Base-by-base conservation (phyloP, 2,797 vertebrate genomes). In the Amblyopsis hoosieri region DNA sequence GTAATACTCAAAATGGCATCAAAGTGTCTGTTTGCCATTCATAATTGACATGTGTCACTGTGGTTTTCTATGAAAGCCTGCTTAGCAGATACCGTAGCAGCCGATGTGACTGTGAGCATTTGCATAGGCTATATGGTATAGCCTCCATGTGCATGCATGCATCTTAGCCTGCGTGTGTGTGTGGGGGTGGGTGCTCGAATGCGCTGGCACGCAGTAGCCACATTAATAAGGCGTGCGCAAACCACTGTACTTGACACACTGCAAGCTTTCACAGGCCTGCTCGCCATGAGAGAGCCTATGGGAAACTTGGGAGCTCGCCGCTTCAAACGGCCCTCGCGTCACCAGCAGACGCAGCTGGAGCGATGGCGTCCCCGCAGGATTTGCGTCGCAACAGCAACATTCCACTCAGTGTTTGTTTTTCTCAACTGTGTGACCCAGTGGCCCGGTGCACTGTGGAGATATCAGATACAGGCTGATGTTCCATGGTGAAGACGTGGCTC, bases 381-480 rank as follows among this genome's bases (percentile, higher is more conserved):
- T 15, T 3, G 42, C 14, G 6, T 45, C 47, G 47, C 15, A 55
- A 45, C 45, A 50, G 52, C 12, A 12, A 23, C 33, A 37, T 48
- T 45, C 7, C 12, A 11, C 51, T 33, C 17, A 51, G 42, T 14
- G 57, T 66, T 57, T 62, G 46, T 60, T 67, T 67, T 69, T 23
- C 46, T 54, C 49, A 49, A 29, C 23, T 29, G 23, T 29, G 23
- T 29, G 23, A 29, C 23, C 23, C 23, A 29, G 23, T 29, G 23
- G 23, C 23, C 23, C 23, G 23, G 23, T 29, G 3, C 23, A 29
- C 23, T 0, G 46, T 29, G 10, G 50, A 64, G 69, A 60, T 2
- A 60, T 57, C 49, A 46, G 62, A 56, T 47, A 31, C 60, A 76
- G 69, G 62, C 46, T 62, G 74, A 84, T 80, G 66, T 68, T n/a